Evolutionary conservation across 2,797 vertebrate species (phyloP).

Genomic region (Lateolabrax maculatus): DNA sequence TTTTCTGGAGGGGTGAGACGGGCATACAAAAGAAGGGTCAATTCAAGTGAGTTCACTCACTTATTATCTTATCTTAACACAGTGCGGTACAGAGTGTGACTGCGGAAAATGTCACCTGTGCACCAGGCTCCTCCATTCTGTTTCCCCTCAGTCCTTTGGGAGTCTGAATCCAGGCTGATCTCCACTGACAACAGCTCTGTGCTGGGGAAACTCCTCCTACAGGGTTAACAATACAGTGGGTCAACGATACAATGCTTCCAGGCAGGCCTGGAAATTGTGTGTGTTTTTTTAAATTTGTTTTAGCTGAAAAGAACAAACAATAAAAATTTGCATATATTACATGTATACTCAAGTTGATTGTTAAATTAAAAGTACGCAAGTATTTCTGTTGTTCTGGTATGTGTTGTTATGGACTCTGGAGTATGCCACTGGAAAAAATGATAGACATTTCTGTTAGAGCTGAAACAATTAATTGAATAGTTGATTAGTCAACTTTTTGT

Average conservation of each 20-base stretch:
- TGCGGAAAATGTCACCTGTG: constrained; percentile 83
- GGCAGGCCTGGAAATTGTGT: background rate
- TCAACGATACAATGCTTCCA: background rate
- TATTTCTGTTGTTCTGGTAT: background rate
- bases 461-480: background rate
- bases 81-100: background rate
- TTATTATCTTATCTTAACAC: background rate
- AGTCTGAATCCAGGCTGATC: constrained; percentile 93
- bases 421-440: background rate
- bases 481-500: too few species aligned
- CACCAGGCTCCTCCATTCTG: constrained; percentile 93
- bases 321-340: background rate
- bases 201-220: constrained; percentile 94
- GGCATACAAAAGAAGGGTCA: constrained; percentile 11
- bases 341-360: background rate
- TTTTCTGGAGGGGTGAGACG: constrained; percentile 85
- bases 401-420: background rate
- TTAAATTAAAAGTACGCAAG: background rate
- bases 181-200: constrained; percentile 94
- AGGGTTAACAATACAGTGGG: background rate
- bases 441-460: background rate
- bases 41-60: background rate
- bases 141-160: constrained; percentile 89
- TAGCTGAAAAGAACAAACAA: background rate
- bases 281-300: background rate